These are phyloP conservation scores for Meloidogyne exigua DNA, from an alignment of 1,140 invertebrate species.

Conservation along the genomic window DNA sequence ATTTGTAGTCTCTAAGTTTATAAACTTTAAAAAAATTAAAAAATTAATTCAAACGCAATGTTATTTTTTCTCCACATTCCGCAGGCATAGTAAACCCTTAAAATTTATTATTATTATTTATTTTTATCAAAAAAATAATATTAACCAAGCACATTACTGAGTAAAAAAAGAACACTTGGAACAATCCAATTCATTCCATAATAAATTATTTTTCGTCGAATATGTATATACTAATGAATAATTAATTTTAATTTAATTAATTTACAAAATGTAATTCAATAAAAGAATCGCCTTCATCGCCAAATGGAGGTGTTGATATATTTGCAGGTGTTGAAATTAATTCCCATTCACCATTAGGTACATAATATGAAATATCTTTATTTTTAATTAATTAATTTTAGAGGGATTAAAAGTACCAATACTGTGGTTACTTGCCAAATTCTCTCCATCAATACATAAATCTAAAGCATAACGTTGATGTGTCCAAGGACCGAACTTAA, in stretches of 20 bases:
- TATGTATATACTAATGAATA: constrained; percentile 65
- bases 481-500: constrained; percentile 92
- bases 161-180: constrained; percentile 83
- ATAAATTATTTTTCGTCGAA: constrained; percentile 77
- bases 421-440: constrained; percentile 24
- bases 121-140: background rate
- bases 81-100: constrained; percentile 81
- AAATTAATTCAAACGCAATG: constrained; percentile 66
- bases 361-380: constrained; percentile 69
- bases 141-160: constrained; percentile 74
- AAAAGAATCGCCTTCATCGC: constrained; percentile 47
- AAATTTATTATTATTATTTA: too few species aligned
- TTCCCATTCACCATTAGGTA: constrained; percentile 66
- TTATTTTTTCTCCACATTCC: constrained; percentile 82
- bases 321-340: constrained; percentile 56
- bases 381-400: constrained; percentile 15
- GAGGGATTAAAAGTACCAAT: constrained; percentile 9
- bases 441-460: constrained; percentile 53
- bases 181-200: constrained; percentile 83
- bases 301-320: constrained; percentile 32
- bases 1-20: constrained; percentile 72
- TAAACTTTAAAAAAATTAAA: background rate
- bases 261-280: constrained; percentile 52
- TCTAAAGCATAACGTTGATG: constrained; percentile 77
- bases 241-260: background rate